Conservation (phyloP, 2,888 invertebrate species). For the Lordiphosa andalusiaca region DNA sequence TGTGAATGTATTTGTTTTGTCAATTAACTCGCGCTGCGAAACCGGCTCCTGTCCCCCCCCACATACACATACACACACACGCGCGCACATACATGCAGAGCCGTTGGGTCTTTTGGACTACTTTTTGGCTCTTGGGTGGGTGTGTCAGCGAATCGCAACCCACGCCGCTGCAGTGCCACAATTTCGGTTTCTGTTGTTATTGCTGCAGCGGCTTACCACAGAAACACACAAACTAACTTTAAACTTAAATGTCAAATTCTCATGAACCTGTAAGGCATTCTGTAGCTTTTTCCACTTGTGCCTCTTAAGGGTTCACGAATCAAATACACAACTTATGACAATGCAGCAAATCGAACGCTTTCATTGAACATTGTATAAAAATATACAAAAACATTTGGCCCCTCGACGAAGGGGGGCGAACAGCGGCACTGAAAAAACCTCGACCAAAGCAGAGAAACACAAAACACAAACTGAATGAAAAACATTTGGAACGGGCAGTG, state of each 20-base stretch:
- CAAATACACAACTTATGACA: constrained; percentile 7
- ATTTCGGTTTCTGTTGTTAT: constrained; percentile 25
- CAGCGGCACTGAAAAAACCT: too few species aligned
- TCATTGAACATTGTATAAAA: constrained; percentile 12
- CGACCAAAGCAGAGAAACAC: too few species aligned
- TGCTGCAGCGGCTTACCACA: constrained; percentile 30
- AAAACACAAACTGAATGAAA: too few species aligned
- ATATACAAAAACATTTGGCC: constrained; percentile 6
- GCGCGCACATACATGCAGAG: constrained; percentile 29
- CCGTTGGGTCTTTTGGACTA: constrained; percentile 44
- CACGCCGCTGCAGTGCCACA: constrained; percentile 39
- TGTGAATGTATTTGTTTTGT: constrained; percentile 41
- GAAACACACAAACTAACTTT: constrained; percentile 14
- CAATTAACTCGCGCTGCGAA: constrained; percentile 61
- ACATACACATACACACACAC: constrained; percentile 20
- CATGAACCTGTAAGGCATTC: constrained; percentile 51
- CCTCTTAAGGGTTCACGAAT: constrained; percentile 13
- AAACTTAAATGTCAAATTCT: constrained; percentile 68
- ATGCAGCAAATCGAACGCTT: constrained; percentile 2
- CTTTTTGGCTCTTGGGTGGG: constrained; percentile 50
- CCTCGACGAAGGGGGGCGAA: not conserved
- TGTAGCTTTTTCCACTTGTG: constrained; percentile 3
- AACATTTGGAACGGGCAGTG: too few species aligned
- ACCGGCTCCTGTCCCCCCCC: constrained; percentile 24
- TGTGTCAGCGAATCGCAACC: constrained; percentile 57